These are phyloP conservation scores for Struthidea cinerea DNA, from an alignment of 2,113 vertebrate genomes.

Conservation along the genomic window DNA sequence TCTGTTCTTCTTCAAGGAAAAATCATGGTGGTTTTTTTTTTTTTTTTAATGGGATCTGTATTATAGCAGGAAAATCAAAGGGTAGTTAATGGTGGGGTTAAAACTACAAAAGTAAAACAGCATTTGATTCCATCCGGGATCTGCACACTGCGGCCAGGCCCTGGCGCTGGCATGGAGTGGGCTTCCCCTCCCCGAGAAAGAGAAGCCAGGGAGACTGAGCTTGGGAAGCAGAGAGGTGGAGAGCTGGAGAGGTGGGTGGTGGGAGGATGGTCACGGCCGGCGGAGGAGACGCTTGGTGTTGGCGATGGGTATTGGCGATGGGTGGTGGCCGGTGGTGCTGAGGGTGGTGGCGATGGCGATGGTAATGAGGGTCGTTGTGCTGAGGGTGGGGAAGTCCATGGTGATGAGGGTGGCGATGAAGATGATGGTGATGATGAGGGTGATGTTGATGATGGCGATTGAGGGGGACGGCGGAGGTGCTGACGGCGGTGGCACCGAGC, in stretches of 20 bases:
- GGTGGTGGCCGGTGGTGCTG: background rate
- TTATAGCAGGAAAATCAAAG: background rate
- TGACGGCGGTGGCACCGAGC: background rate
- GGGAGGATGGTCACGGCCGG: background rate
- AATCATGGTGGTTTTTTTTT: background rate
- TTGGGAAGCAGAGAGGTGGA: background rate
- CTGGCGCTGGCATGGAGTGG: accelerated
- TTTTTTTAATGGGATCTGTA: background rate
- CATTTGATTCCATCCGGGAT: accelerated
- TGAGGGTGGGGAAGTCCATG: background rate
- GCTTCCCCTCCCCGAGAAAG: background rate
- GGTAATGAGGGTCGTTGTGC: background rate
- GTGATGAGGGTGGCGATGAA: background rate
- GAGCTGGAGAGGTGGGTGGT: background rate
- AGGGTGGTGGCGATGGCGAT: background rate
- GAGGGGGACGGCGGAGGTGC: background rate
- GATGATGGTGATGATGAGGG: background rate
- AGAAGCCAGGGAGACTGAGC: background rate
- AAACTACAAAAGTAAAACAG: accelerated
- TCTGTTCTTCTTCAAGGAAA: background rate
- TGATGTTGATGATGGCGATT: accelerated
- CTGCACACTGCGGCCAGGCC: accelerated
- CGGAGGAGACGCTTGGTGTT: background rate
- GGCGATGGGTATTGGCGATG: background rate
- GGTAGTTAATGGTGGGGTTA: background rate